These are phyloP conservation scores for Pogonomyrmex barbatus DNA, from an alignment of 1,140 invertebrate species.

Conservation along the genomic window DNA sequence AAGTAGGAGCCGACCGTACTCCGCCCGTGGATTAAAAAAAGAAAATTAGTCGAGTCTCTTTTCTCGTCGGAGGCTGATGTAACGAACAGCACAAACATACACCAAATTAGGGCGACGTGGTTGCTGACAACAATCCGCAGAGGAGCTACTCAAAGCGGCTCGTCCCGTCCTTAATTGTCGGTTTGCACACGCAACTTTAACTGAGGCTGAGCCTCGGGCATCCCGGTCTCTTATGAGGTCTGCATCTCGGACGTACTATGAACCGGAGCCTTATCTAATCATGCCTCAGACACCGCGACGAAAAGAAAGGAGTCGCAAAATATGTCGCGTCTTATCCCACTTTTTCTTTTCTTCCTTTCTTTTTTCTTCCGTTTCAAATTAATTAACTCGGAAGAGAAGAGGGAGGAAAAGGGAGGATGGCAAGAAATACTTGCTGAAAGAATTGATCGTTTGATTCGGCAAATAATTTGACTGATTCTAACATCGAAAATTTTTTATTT, in stretches of 20 bases:
- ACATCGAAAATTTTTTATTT: neutral
- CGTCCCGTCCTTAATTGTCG: slow-evolving; percentile 62
- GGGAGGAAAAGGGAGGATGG: neutral
- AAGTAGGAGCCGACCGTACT: neutral
- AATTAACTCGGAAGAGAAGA: neutral
- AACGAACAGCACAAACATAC: neutral
- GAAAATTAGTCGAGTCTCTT: slow-evolving; percentile 8
- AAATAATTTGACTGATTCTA: neutral
- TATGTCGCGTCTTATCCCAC: slow-evolving; percentile 43
- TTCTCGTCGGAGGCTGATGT: neutral
- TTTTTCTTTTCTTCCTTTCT: neutral
- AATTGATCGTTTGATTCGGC: neutral
- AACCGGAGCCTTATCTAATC: slow-evolving; percentile 85
- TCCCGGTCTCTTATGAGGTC: slow-evolving; percentile 84
- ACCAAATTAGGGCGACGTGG: neutral
- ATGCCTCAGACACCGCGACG: slow-evolving; percentile 76
- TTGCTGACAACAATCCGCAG: neutral
- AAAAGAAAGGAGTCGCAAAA: slow-evolving; percentile 74
- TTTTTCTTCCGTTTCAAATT: neutral
- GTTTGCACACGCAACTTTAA: slow-evolving; percentile 78
- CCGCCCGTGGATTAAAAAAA: neutral
- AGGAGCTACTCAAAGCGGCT: slow-evolving; percentile 14
- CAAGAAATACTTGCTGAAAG: slow-evolving; percentile 4
- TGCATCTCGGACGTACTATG: slow-evolving; percentile 84
- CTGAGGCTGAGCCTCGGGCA: slow-evolving; percentile 78